Percentiles rank a stretch among this genome's conserved stretches.
Conservation (phyloP, 2,888 invertebrate genomes). For the Deilephila elpenor region DNA sequence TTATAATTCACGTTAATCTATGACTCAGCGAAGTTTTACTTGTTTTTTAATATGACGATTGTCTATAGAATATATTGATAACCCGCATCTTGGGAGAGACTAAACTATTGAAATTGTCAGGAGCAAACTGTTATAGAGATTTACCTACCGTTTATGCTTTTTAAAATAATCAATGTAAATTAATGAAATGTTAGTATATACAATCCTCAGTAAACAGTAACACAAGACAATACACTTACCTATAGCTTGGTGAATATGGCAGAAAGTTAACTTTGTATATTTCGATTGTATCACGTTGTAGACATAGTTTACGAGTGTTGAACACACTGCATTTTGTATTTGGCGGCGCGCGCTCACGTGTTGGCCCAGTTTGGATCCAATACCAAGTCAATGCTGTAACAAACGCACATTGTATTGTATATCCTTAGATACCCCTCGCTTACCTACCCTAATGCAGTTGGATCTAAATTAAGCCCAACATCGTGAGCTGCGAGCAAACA, state of each 20-base stretch:
- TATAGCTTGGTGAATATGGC: slow-evolving; percentile 83
- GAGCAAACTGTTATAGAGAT: slow-evolving; percentile 21
- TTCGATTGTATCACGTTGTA: slow-evolving; percentile 60
- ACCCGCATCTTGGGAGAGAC: background rate
- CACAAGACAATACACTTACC: slow-evolving; percentile 82
- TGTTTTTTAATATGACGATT: slow-evolving; percentile 5
- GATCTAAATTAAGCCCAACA: slow-evolving; percentile 23
- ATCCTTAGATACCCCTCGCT: background rate
- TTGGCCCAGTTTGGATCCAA: slow-evolving; percentile 25
- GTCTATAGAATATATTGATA: slow-evolving; percentile 4
- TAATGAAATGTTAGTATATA: slow-evolving; percentile 65
- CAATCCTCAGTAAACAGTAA: slow-evolving; percentile 78
- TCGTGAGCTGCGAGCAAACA: slow-evolving; percentile 44
- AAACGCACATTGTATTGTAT: slow-evolving; percentile 16
- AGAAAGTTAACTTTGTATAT: slow-evolving; percentile 77
- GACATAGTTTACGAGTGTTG: slow-evolving; percentile 67
- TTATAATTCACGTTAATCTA: slow-evolving; percentile 5
- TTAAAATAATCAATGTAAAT: slow-evolving; percentile 46
- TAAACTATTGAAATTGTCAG: background rate
- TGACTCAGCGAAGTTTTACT: background rate
- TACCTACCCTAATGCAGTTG: background rate
- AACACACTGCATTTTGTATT: slow-evolving; percentile 65
- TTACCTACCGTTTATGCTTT: slow-evolving; percentile 27
- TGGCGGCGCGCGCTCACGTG: slow-evolving; percentile 34
- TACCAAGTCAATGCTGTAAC: background rate